These are phyloP conservation scores for Catamblyrhynchus diadema DNA, from an alignment of 2,797 vertebrate species.

Conservation along the genomic window DNA sequence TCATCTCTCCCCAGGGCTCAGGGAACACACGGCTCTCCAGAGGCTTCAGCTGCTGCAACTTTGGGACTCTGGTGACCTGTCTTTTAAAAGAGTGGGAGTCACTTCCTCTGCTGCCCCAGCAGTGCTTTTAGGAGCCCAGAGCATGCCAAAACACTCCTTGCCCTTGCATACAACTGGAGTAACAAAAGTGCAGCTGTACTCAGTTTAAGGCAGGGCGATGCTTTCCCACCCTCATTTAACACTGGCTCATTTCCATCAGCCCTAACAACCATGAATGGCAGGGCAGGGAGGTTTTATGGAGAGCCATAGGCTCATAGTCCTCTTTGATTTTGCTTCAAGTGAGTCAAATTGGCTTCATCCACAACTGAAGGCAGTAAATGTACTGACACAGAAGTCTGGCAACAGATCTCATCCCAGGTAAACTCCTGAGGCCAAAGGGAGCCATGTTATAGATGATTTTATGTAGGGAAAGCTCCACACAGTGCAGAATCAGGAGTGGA, in stretches of 20 bases:
- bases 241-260: neutral
- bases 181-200: conserved; percentile 16
- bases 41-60: conserved; percentile 29
- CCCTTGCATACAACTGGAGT: neutral
- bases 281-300: neutral
- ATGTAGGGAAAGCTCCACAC: neutral
- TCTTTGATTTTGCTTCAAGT: neutral
- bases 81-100: conserved; percentile 28
- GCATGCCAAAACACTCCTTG: conserved; percentile 4
- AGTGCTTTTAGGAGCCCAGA: neutral
- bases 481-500: neutral
- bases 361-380: neutral
- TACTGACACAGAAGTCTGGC: neutral
- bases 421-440: neutral
- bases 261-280: neutral
- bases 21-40: neutral
- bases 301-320: neutral
- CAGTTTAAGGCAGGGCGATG: neutral
- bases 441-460: neutral
- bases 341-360: neutral
- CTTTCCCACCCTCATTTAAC: conserved; percentile 26
- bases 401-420: neutral
- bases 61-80: conserved; percentile 38
- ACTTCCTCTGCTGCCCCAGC: conserved; percentile 26
- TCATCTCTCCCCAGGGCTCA: conserved; percentile 27